These are phyloP conservation scores for Tupiocoris notatus DNA, from an alignment of 2,888 invertebrate species.

Conservation along the genomic window DNA sequence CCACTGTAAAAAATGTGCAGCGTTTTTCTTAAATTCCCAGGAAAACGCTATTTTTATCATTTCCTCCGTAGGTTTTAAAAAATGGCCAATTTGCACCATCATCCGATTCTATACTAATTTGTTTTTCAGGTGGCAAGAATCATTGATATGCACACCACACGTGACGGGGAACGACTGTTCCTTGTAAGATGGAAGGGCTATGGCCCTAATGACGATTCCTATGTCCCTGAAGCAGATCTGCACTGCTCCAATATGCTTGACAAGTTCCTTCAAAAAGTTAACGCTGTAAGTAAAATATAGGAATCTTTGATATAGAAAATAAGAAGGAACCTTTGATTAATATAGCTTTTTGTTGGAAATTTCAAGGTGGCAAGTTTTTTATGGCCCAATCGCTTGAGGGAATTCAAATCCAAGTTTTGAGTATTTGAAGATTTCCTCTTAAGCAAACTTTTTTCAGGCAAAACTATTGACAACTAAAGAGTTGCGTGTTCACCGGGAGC, in stretches of 20 bases:
- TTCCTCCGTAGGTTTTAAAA: too few species aligned
- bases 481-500: conserved; percentile 20
- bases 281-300: conserved; percentile 19
- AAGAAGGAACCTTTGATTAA: too few species aligned
- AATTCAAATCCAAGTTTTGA: background rate
- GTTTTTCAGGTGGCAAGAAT: conserved; percentile 64
- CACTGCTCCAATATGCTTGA: conserved; percentile 53
- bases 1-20: too few species aligned
- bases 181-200: conserved; percentile 84
- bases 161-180: conserved; percentile 70
- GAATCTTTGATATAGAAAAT: too few species aligned
- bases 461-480: conserved; percentile 31
- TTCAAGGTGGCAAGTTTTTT: too few species aligned
- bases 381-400: background rate
- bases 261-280: conserved; percentile 41
- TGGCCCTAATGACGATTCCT: conserved; percentile 68
- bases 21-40: too few species aligned
- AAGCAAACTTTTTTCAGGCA: conserved; percentile 6
- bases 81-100: too few species aligned
- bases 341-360: too few species aligned
- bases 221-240: conserved; percentile 80
- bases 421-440: background rate
- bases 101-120: background rate
- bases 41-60: too few species aligned
- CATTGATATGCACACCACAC: conserved; percentile 69